Percentiles rank a stretch among this genome's conserved stretches.
Evolutionary conservation across 1,140 invertebrate genomes (phyloP).

Genomic region (Drosophila rhopaloa): DNA sequence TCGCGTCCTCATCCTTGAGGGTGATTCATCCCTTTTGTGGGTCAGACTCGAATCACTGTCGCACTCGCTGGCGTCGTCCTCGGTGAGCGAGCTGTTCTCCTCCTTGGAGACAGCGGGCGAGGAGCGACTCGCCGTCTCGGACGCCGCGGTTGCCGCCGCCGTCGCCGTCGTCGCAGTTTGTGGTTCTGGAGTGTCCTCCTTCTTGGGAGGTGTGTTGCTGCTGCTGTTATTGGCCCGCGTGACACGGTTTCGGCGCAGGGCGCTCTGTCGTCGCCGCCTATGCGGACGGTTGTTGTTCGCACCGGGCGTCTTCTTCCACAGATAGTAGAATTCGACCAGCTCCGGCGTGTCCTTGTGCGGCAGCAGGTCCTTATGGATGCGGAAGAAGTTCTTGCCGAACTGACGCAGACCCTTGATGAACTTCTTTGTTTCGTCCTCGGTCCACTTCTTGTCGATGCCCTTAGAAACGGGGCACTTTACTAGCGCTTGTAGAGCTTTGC

Average conservation of each 20-base stretch:
- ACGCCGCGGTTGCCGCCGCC: constrained; percentile 77
- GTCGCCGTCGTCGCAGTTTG: constrained; percentile 84
- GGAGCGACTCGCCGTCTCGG: constrained; percentile 85
- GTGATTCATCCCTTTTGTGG: constrained; percentile 89
- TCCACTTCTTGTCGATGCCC: constrained; percentile 99
- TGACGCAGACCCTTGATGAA: constrained; percentile 99
- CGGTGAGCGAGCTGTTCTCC: constrained; percentile 95
- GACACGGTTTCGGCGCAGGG: constrained; percentile 94
- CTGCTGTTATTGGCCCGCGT: constrained; percentile 87
- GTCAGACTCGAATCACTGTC: constrained; percentile 95
- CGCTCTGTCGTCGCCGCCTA: constrained; percentile 93
- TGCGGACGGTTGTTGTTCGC: constrained; percentile 97
- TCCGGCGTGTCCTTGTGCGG: constrained; percentile 98
- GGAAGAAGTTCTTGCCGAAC: constrained; percentile 99
- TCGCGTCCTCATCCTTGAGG: constrained; percentile 94
- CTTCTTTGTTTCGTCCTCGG: constrained; percentile 98
- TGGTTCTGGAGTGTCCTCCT: constrained; percentile 84
- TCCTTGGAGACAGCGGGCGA: constrained; percentile 87
- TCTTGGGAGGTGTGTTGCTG: constrained; percentile 85
- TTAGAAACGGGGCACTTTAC: constrained; percentile 98
- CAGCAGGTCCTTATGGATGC: constrained; percentile 97
- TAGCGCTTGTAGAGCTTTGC: constrained; percentile 96
- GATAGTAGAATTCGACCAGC: constrained; percentile 99
- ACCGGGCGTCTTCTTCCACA: constrained; percentile 99
- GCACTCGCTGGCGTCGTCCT: constrained; percentile 96